Evolutionary conservation across 2,888 invertebrate genomes (phyloP).

Genomic region (Scelioninae gen. 1): DNA sequence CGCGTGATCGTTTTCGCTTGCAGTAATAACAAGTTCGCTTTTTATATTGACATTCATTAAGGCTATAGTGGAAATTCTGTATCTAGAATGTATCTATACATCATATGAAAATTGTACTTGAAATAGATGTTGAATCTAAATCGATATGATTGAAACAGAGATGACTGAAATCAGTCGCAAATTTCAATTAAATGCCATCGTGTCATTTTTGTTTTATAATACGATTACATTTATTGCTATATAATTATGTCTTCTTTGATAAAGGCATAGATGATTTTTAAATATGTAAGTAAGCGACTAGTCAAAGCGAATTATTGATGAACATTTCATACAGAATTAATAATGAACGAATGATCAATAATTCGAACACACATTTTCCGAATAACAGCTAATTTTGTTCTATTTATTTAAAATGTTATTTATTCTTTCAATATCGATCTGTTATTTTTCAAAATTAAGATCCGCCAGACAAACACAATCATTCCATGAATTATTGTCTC

Average conservation of each 20-base stretch:
- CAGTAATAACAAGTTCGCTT: conserved; percentile 9
- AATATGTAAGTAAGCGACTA: conserved; percentile 9
- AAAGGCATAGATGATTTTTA: not conserved
- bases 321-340: not conserved
- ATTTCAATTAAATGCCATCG: not conserved
- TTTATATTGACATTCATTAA: conserved; percentile 6
- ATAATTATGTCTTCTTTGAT: not conserved
- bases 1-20: not conserved
- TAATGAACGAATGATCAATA: not conserved
- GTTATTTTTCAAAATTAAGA: not conserved
- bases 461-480: too few species aligned
- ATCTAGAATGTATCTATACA: not conserved
- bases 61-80: not conserved
- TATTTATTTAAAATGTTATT: not conserved
- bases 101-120: not conserved
- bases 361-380: not conserved
- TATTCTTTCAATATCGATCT: not conserved
- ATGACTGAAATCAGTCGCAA: not conserved
- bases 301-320: not conserved
- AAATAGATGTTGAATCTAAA: conserved; percentile 8
- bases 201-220: not conserved
- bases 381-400: not conserved
- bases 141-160: not conserved
- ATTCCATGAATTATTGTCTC: conserved; percentile 3
- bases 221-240: not conserved